Base-by-base conservation (phyloP, 2,888 invertebrate species). In the Thecocarcelia acutangulata region DNA sequence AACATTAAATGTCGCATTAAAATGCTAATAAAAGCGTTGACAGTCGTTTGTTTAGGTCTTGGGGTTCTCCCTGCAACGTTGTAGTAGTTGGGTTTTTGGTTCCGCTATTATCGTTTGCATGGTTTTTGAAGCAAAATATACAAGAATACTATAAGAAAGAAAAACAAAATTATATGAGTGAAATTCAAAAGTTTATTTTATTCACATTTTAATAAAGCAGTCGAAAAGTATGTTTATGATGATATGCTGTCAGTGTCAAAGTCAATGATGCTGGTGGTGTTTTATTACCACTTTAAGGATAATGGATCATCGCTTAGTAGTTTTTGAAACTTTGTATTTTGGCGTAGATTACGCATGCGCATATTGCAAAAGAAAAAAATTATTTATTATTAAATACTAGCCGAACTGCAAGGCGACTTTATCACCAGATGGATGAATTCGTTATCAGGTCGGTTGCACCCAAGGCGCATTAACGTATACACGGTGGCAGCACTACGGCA, bases 1-100 rank as follows among this genome's bases (percentile, higher is more conserved):
- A 82, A 75, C 70, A 78, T 82, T 75, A 82, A 82, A 78, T 48
- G 70, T 82, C 70, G 59, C 74, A 82, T 78, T 78, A 75, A 78
- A 82, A 82, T 82, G 78, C 70, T 75, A 82, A 82, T 78, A 69
- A 59, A 69, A 64, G 40, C 64, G 58, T 50, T 68, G 76, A 81
- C 44, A 73, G 63, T 56, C 61, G 58, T 70, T 72, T 59, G 33
- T 42, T 68, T 11, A 15, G 24, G 54, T n/a, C 61, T 5, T 3
- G 17, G 40, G 28, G 46, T 58, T 50, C 13, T 15, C 40, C 19
- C 17, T 28, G 9, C 3, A 17, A 33, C 17, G 9, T 17, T 21
- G 5, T 50, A 42, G 15, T 15, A 50, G 21, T 19, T 54, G 15
- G 28, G 33, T 59, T 48, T 19, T 24, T 52, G 28, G 5, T 73